Base-by-base conservation (phyloP, 2,888 invertebrate species). In the Rhingia rostrata region DNA sequence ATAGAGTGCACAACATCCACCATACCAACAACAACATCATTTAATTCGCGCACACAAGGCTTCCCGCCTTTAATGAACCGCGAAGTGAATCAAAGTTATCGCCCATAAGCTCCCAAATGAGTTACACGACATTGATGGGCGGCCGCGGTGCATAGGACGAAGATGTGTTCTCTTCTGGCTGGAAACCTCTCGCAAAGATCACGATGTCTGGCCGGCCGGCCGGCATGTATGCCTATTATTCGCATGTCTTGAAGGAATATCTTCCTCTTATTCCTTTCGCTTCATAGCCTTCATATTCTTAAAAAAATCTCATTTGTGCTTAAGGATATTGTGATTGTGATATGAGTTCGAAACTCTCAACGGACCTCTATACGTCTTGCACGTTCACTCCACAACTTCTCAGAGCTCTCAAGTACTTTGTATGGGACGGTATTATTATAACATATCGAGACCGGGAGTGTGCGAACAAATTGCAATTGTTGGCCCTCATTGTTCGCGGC, bases 401-500 rank as follows among this genome's bases (percentile, higher is more conserved):
- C 69, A 6, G 22, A 5, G 47, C 10, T 10, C 4, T 4, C 2
- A 14, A 35, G 45, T 53, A 56, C 51, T 45, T 37, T 43, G 60
- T 51, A 69, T 61, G 56, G 37, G 14, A 47, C n/a, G 79, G 47
- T 78, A 66, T 78, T 73, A 67, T 79, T 79, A 77, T 79, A 83
- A 79, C 86, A 73, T 84, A 81, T 84, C 64, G 84, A 66, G 82
- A 84, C 82, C 87, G 87, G 88, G 88, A 87, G 88, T 88, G 88
- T 89, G 91, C 88, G 89, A 91, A 91, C 91, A 91, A 91, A 91
- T 91, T 91, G 91, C 91, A 91, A 91, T 91, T 91, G 91, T 91
- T 90, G 89, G 88, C 88, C 89, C 90, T 88, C 90, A 91, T 90
- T 91, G 89, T 89, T 87, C 87, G 88, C 87, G 86, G 87, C 87